These are phyloP conservation scores for Microctonus hyperodae DNA, from an alignment of 2,888 invertebrate species.

Conservation along the genomic window DNA sequence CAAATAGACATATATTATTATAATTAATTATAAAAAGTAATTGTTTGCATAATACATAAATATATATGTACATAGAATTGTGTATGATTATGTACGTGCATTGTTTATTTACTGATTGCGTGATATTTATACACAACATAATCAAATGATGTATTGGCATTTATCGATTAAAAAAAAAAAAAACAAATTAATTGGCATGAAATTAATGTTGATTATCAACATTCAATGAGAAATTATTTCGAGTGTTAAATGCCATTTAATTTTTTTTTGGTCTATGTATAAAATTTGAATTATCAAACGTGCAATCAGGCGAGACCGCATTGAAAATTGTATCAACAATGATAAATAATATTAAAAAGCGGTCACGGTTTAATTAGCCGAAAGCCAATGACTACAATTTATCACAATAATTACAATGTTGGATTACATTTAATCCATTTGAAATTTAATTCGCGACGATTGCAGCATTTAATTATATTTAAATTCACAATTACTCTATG, in stretches of 20 bases:
- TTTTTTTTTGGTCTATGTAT: neutral
- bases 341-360: neutral
- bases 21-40: conserved; percentile 12
- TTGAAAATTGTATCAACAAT: conserved; percentile 8
- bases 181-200: conserved; percentile 43
- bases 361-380: conserved; percentile 14
- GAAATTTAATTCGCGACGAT: conserved; percentile 8
- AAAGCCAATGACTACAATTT: conserved; percentile 7
- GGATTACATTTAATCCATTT: conserved; percentile 5
- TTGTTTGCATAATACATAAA: conserved; percentile 35
- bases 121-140: conserved; percentile 59
- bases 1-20: conserved; percentile 16
- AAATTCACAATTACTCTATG: conserved; percentile 22
- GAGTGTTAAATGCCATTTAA: neutral
- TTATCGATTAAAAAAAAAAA: neutral
- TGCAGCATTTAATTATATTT: conserved; percentile 24
- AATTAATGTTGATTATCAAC: conserved; percentile 44
- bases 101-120: conserved; percentile 46
- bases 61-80: conserved; percentile 24
- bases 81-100: conserved; percentile 20
- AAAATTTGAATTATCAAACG: conserved; percentile 20
- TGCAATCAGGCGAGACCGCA: conserved; percentile 19
- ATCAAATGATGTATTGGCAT: conserved; percentile 47
- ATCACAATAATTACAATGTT: conserved; percentile 18
- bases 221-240: conserved; percentile 13